Evolutionary conservation across 2,797 vertebrate species (phyloP).

Genomic region (Decapterus maruadsi): DNA sequence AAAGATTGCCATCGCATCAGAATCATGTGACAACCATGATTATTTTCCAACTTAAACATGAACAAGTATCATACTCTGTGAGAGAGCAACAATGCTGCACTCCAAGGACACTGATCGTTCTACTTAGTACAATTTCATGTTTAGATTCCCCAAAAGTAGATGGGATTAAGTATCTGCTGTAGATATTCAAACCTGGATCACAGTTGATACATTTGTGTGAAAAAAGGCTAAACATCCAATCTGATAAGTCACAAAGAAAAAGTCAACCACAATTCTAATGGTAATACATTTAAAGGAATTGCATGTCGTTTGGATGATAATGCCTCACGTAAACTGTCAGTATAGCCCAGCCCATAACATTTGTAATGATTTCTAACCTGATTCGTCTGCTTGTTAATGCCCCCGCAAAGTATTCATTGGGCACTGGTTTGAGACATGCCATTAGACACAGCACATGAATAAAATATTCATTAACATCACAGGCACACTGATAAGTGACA

Average conservation of each 20-base stretch:
- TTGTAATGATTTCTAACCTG: constrained; percentile 8
- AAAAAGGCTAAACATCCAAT: neutral
- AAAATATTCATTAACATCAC: constrained; percentile 42
- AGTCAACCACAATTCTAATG: neutral
- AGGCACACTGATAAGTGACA: constrained; percentile 16
- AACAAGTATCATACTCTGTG: constrained; percentile 3
- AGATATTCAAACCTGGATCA: neutral
- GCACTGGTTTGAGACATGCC: constrained; percentile 18
- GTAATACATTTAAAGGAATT: neutral
- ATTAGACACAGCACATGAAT: constrained; percentile 15
- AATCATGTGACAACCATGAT: constrained; percentile 29
- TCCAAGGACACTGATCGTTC: neutral
- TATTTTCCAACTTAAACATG: constrained; percentile 14
- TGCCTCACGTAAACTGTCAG: neutral
- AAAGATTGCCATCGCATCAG: constrained; percentile 24
- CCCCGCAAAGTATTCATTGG: constrained; percentile 11
- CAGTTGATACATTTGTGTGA: neutral
- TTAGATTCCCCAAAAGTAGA: neutral
- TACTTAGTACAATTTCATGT: neutral
- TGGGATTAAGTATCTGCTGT: too few relatives aligned
- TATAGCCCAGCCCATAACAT: constrained; percentile 1
- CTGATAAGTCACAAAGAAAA: neutral
- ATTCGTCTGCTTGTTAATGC: neutral
- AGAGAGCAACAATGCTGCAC: neutral
- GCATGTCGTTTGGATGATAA: neutral